Conservation (phyloP, 2,888 invertebrate species). For the Meganola albula region DNA sequence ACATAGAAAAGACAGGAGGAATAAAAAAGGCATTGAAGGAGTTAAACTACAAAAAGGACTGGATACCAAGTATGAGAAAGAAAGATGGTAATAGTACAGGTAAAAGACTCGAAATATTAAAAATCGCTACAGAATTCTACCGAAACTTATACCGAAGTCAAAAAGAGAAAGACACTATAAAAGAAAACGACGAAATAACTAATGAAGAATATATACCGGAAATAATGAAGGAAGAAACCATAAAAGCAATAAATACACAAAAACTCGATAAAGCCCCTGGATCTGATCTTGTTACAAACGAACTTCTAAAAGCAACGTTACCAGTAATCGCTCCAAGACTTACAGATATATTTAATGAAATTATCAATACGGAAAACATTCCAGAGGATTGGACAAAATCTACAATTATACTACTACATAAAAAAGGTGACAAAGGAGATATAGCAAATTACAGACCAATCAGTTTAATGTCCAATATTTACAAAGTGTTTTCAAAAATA, state of each 20-base stretch:
- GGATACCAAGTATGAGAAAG: not conserved
- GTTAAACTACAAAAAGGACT: not conserved
- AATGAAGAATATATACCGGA: too few relatives aligned
- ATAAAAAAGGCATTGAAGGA: not conserved
- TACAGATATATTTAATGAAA: constrained; percentile 25
- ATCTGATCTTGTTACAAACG: constrained; percentile 22
- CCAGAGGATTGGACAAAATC: constrained; percentile 27
- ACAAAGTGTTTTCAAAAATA: constrained; percentile 18
- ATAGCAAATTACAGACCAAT: constrained; percentile 21
- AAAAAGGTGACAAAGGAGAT: constrained; percentile 21
- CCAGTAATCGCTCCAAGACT: constrained; percentile 19
- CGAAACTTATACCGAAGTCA: constrained; percentile 12
- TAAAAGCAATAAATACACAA: constrained; percentile 24
- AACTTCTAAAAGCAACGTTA: constrained; percentile 20
- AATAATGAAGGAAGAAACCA: constrained; percentile 24
- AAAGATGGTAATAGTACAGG: not conserved
- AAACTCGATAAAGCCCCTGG: constrained; percentile 28
- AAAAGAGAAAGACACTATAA: constrained; percentile 3
- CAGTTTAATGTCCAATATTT: constrained; percentile 13
- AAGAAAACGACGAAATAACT: constrained; percentile 7
- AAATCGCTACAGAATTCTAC: constrained; percentile 23
- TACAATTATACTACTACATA: constrained; percentile 24
- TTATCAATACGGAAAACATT: constrained; percentile 12
- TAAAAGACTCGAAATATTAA: constrained; percentile 17
- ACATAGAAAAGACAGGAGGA: constrained; percentile 7